A percentile compares a stretch with the other conserved stretches of the same genome.
phyloP scores from a whole-genome alignment of 2,113 vertebrate species.

The Lutjanus erythropterus region DNA sequence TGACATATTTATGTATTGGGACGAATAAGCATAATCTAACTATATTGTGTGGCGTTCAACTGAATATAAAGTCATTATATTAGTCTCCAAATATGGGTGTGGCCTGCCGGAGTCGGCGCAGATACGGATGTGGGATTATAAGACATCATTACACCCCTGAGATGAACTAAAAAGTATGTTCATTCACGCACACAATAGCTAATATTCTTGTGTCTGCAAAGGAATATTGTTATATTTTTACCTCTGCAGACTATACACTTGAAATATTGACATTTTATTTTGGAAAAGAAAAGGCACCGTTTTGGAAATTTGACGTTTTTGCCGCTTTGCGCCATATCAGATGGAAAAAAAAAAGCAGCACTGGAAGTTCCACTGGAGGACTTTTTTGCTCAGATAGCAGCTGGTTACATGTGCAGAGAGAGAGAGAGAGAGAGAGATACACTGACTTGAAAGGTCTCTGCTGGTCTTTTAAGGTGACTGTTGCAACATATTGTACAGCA shows the following conservation, averaged over 20 bases:
- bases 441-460: conserved; percentile 41
- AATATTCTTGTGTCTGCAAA: conserved; percentile 45
- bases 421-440: conserved; percentile 42
- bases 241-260: neutral
- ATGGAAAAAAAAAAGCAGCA: conserved; percentile 31
- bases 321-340: neutral
- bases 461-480: conserved; percentile 75
- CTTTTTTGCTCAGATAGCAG: conserved; percentile 36
- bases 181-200: conserved; percentile 45
- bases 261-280: conserved; percentile 22
- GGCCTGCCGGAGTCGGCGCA: conserved; percentile 45
- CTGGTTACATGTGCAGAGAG: conserved; percentile 42
- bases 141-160: conserved; percentile 70
- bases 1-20: conserved; percentile 75
- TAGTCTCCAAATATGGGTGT: conserved; percentile 58
- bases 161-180: conserved; percentile 59
- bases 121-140: conserved; percentile 69
- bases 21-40: conserved; percentile 74
- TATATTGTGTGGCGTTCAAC: conserved; percentile 59
- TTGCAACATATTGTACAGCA: conserved; percentile 67
- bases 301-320: neutral
- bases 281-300: neutral
- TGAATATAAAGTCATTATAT: conserved; percentile 73
- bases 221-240: neutral
- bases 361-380: conserved; percentile 68